Percentiles rank a stretch among this genome's conserved stretches.
These are phyloP conservation scores for Sebastes itinus DNA, from an alignment of 2,797 vertebrate species.

Conservation along the genomic window DNA sequence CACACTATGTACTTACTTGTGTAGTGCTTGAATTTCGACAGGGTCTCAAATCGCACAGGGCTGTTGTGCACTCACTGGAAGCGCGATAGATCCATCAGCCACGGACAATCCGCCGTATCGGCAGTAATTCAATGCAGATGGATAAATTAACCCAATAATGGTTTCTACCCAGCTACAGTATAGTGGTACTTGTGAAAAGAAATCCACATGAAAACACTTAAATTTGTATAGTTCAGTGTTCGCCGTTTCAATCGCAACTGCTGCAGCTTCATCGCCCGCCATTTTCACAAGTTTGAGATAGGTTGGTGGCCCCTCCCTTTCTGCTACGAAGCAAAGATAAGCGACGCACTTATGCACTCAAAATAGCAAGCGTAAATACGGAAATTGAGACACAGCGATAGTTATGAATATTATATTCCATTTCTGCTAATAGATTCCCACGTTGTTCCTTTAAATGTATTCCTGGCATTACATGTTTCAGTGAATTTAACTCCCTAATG, in stretches of 20 bases:
- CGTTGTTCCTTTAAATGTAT: background rate
- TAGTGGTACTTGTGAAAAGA: too few species aligned
- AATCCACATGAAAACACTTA: too few species aligned
- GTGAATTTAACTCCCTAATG: background rate
- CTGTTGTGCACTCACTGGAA: fast-evolving
- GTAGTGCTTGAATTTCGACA: fast-evolving
- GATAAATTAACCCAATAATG: background rate
- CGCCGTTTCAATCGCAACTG: background rate
- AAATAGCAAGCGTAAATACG: background rate
- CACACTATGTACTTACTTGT: too few species aligned
- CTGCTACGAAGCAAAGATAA: background rate
- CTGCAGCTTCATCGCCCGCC: background rate
- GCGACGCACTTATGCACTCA: background rate
- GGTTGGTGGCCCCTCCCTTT: background rate
- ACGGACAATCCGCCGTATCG: background rate
- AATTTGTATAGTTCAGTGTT: background rate
- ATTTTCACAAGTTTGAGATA: background rate
- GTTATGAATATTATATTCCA: too few species aligned
- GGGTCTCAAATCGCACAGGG: background rate
- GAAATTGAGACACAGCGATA: background rate
- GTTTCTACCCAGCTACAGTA: background rate
- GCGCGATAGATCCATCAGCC: background rate
- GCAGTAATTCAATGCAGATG: too few species aligned
- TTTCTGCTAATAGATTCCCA: background rate
- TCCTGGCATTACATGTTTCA: background rate